phyloP scores from a whole-genome alignment of 2,888 invertebrate species.

The Oeneis ivallda region DNA sequence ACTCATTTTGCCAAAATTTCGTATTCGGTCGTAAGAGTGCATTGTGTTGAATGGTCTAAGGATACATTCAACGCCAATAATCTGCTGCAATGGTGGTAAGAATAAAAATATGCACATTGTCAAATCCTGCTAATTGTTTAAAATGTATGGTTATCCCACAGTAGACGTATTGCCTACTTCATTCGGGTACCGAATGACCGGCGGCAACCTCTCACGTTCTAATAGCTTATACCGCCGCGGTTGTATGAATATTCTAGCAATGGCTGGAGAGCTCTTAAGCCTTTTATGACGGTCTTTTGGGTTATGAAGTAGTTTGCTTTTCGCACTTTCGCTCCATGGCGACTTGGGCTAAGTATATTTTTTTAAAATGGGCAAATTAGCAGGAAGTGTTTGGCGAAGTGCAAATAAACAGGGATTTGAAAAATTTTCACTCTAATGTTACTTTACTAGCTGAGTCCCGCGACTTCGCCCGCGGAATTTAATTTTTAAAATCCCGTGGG shows the following conservation, averaged over 20 bases:
- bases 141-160: background rate
- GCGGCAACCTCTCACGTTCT: conserved; percentile 35
- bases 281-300: conserved; percentile 25
- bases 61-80: too few relatives aligned
- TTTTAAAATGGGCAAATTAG: conserved; percentile 12
- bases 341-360: conserved; percentile 9
- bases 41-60: too few relatives aligned
- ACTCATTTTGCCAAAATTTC: too few relatives aligned
- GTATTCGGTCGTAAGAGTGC: too few relatives aligned
- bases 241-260: conserved; percentile 26
- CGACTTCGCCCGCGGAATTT: too few relatives aligned
- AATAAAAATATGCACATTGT: too few relatives aligned
- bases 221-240: conserved; percentile 27
- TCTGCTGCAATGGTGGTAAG: too few relatives aligned
- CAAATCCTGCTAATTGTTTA: background rate
- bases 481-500: too few relatives aligned
- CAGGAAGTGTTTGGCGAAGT: conserved; percentile 2
- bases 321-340: conserved; percentile 15
- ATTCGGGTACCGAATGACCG: conserved; percentile 35
- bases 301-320: conserved; percentile 23
- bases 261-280: conserved; percentile 23
- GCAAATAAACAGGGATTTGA: background rate
- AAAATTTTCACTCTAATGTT: background rate
- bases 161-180: conserved; percentile 31
- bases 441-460: too few relatives aligned